Percentiles rank a stretch among this genome's conserved stretches.
Conservation (phyloP, 2,113 vertebrate genomes). For the Elachura formosa region DNA sequence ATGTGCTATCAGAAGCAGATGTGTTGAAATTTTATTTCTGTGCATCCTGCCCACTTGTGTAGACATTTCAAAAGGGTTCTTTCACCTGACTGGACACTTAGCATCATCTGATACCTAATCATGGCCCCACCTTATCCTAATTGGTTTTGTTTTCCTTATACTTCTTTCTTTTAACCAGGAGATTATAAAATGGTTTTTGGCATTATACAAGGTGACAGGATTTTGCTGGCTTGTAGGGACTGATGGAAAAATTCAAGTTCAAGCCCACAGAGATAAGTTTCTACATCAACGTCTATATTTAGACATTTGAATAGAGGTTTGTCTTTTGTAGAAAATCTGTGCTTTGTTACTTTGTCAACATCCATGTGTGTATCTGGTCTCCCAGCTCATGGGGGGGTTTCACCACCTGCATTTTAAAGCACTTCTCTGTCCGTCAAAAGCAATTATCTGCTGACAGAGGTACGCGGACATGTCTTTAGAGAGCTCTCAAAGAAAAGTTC, state of each 20-base stretch:
- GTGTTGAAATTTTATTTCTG: not conserved
- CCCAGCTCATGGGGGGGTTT: not conserved
- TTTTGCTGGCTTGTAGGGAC: not conserved
- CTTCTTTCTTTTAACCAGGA: not conserved
- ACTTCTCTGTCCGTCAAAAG: not conserved
- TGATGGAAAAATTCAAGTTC: not conserved
- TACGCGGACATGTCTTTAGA: not conserved
- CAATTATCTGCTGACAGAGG: not conserved
- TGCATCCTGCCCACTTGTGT: not conserved
- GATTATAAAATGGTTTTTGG: not conserved
- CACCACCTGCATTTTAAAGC: not conserved
- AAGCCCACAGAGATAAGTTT: not conserved
- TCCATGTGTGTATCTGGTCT: not conserved
- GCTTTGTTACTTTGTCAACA: not conserved
- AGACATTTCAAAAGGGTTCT: not conserved
- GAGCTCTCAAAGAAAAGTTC: not conserved
- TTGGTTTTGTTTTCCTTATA: not conserved
- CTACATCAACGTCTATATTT: not conserved
- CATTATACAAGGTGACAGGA: not conserved
- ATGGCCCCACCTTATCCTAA: not conserved
- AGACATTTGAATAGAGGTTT: not conserved
- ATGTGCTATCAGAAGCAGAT: not conserved
- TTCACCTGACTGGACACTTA: not conserved
- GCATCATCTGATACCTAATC: not conserved
- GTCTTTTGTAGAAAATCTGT: not conserved